These are phyloP conservation scores for Danio choprae DNA, from an alignment of 2,797 vertebrate genomes.

Conservation along the genomic window DNA sequence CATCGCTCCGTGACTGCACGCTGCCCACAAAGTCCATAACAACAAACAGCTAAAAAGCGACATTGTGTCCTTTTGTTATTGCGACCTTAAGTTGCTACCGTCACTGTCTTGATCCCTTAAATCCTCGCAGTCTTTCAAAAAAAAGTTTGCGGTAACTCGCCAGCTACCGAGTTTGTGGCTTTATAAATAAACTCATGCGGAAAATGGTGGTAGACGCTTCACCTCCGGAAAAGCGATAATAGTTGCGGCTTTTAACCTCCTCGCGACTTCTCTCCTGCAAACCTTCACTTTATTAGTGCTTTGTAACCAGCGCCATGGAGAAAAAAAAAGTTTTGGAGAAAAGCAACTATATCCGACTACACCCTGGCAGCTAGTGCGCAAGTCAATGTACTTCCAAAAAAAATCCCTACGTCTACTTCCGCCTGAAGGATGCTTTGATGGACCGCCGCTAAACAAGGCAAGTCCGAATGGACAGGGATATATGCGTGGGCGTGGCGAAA, in stretches of 20 bases:
- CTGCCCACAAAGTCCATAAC: constrained; percentile 61
- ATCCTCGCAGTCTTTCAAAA: constrained; percentile 53
- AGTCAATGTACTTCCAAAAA: constrained; percentile 60
- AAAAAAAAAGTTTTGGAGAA: constrained; percentile 65
- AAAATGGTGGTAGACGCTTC: constrained; percentile 10
- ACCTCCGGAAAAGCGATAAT: constrained; percentile 2
- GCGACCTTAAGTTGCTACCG: constrained; percentile 28
- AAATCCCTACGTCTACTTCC: constrained; percentile 65
- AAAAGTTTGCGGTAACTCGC: constrained; percentile 56
- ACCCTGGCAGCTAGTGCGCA: constrained; percentile 78
- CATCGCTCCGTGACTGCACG: constrained; percentile 81
- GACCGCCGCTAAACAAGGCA: constrained; percentile 54
- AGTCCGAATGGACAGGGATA: constrained; percentile 29
- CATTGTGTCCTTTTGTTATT: constrained; percentile 61
- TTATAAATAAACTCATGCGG: constrained; percentile 51
- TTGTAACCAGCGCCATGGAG: constrained; percentile 75
- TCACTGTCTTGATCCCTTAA: constrained; percentile 49
- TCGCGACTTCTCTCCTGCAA: constrained; percentile 38
- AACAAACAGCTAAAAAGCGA: constrained; percentile 60
- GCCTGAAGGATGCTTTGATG: constrained; percentile 62
- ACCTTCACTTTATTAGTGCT: constrained; percentile 64
- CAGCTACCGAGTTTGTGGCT: constrained; percentile 57
- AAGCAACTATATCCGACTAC: constrained; percentile 70
- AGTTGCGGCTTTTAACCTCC: constrained; percentile 2
- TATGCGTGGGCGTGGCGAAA: constrained; percentile 13